Percentiles rank a stretch among this genome's conserved stretches.
Conservation (phyloP, 2,797 vertebrate genomes). For the Vipera ursinii region DNA sequence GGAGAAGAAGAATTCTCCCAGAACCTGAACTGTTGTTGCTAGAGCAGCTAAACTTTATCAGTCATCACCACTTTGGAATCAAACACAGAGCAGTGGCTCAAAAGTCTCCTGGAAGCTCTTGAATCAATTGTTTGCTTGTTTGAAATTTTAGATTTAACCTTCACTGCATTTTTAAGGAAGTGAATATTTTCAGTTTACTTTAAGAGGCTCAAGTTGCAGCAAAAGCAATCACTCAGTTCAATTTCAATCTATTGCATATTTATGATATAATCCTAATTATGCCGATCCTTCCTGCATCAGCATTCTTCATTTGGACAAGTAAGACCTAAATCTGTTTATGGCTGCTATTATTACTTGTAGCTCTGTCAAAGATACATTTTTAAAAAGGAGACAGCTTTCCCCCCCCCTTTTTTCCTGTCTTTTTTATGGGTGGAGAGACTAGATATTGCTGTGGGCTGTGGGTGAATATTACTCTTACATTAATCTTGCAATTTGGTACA, state of each 20-base stretch:
- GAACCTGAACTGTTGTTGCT: background rate
- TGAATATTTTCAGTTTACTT: constrained; percentile 58
- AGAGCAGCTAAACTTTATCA: constrained; percentile 64
- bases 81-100: constrained; percentile 30
- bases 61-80: constrained; percentile 63
- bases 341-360: constrained; percentile 29
- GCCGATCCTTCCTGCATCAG: constrained; percentile 22
- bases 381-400: background rate
- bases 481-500: background rate
- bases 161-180: constrained; percentile 62
- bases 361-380: constrained; percentile 25
- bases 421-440: background rate
- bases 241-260: constrained; percentile 55
- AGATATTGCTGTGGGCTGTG: background rate
- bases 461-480: background rate
- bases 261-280: constrained; percentile 36
- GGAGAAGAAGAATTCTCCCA: constrained; percentile 12
- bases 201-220: constrained; percentile 56
- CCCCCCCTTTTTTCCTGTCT: background rate
- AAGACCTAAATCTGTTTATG: constrained; percentile 13
- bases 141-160: constrained; percentile 63
- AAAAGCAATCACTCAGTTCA: constrained; percentile 50
- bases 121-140: constrained; percentile 57
- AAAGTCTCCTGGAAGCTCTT: constrained; percentile 58
- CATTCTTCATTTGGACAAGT: constrained; percentile 36